These are phyloP conservation scores for Nicator chloris DNA, from an alignment of 2,113 vertebrate genomes.

Conservation along the genomic window DNA sequence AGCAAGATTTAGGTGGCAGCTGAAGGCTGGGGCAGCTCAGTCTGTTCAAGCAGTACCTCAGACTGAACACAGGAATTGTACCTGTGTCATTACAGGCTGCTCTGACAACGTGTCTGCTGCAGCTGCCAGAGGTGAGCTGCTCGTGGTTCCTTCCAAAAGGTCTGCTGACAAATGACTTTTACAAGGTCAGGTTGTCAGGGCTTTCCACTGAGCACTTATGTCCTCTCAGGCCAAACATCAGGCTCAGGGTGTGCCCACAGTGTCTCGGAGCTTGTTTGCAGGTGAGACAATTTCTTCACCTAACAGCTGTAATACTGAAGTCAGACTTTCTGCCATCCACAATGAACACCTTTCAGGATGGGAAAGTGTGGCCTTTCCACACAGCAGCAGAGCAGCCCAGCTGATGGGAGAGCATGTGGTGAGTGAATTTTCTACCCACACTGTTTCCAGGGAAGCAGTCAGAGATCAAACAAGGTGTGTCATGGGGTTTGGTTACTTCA, in stretches of 20 bases:
- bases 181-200: not conserved
- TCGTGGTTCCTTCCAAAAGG: not conserved
- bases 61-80: not conserved
- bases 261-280: not conserved
- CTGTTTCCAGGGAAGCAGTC: not conserved
- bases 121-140: not conserved
- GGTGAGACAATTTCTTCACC: not conserved
- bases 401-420: not conserved
- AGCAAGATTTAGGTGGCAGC: not conserved
- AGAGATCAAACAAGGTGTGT: not conserved
- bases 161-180: not conserved
- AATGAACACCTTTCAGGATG: not conserved
- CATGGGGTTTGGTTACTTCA: not conserved
- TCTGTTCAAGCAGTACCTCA: not conserved
- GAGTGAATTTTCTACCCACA: not conserved
- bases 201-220: fast-evolving
- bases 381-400: not conserved
- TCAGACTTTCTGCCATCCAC: not conserved
- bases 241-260: not conserved
- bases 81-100: not conserved
- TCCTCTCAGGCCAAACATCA: not conserved
- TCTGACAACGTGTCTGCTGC: not conserved
- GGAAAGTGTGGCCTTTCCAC: not conserved
- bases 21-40: not conserved
- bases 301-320: not conserved